Base-by-base conservation (phyloP, 1,140 invertebrate species). In the Pogonomyrmex californicus region DNA sequence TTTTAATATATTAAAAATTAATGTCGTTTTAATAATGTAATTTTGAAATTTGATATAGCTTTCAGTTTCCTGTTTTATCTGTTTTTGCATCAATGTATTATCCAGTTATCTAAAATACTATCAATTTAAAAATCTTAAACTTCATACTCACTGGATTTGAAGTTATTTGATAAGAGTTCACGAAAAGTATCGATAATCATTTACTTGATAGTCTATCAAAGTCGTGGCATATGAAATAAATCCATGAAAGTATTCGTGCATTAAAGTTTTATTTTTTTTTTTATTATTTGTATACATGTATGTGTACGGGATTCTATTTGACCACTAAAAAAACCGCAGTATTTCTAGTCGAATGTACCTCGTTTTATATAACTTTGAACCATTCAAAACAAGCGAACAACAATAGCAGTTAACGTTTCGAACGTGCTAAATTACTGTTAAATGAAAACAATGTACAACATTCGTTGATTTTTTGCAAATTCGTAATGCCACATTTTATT, bases 91-190 rank as follows among this genome's bases (percentile, higher is more conserved):
- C 2, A 79, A 78, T 65, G 12, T 58, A 78, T 78, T 56, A 56
- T 75, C 30, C 10, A 58, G 6, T 79, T 68, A 79, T 51, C 33
- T 14, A 33, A 9, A 70, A 36, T 82, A 58, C 56, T 23, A 56
- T 73, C 51, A 41, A 36, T 36, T 38, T n/a, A 58, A 56, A 60
- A 73, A 71, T 82, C 51, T 38, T n/a, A 51, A 65, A 79, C 12
- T 49, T 58, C n/a, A 58, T n/a, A 33, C 54, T 75, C 17, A 14
- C 1, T 36, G 30, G 6, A 9, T 58, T 58, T 66, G 0, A 78
- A 51, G 1, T 66, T 30, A 14, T 12, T 23, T 47, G 65, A 56
- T 71, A 70, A 70, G 5, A 66, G 9, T 81, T 70, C 5, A 0
- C 14, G 6, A 56, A 41, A 51, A 68, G 14, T 54, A 38, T 4